Base-by-base conservation (phyloP, 1,140 invertebrate species). In the Ruditapes philippinarum region DNA sequence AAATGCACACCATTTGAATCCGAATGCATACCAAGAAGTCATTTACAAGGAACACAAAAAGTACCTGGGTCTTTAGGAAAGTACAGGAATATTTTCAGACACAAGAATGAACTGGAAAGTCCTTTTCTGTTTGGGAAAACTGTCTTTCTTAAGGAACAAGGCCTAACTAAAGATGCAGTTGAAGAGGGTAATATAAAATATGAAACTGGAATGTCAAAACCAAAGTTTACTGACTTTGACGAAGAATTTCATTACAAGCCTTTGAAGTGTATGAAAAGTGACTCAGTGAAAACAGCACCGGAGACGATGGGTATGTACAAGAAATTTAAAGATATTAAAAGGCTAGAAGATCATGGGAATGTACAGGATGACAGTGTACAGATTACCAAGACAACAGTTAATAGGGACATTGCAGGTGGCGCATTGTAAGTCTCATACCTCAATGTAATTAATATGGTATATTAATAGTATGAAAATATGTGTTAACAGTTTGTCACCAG, bases 221-320 rank as follows among this genome's bases (percentile, higher is more conserved):
- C 79, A 40, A 38, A 38, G 5, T 81, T 81, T 81, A 62, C 79
- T 38, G 79, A 62, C 17, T 7, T 60, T 19, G 79, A 81, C 0
- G 54, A 62, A 7, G 79, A 81, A n/a, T 81, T 81, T 81, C 51
- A 81, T 14, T 81, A 81, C 25, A 81, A 42, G 40, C 79, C 79
- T 25, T 25, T 51, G 74, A 74, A 74, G n/a, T n/a, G n/a, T n/a
- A 45, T 14, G 36, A 78, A 78, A 33, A 51, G 5, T 49, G 22
- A 42, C 19, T 45, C 42, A 45, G 42, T 7, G 42, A 45, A 45
- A 45, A 28, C 19, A 9, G 22, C 40, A 78, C 0, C 0, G n/a
- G 28, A 78, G 17, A 49, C 51, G 12, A 78, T 78, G 74, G 51
- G 38, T n/a, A 78, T 78, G 42, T 51, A 49, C 51, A 45, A 78